Base-by-base conservation (phyloP, 2,797 vertebrate species). In the Enoplosus armatus region DNA sequence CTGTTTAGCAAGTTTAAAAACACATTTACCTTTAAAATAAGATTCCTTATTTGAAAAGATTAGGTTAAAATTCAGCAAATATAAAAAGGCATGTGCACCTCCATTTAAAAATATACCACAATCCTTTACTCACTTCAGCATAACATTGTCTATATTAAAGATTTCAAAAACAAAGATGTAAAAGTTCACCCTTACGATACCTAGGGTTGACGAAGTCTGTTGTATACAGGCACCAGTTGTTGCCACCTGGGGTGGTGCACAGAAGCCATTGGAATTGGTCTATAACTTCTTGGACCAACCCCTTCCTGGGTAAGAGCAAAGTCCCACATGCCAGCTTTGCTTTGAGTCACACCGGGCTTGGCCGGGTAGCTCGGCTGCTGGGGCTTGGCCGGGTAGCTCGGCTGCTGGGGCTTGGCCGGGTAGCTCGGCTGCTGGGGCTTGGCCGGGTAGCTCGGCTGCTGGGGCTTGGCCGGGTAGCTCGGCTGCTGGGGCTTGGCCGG, bases 261-360 rank as follows among this genome's bases (percentile, higher is more conserved):
- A 0, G 37, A 22, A 1, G 37, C 2, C 29, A 54, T 22, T 18
- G 29, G 39, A 70, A 29, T 2, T 16, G 2, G 37, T 63, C 27
- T 60, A 10, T 3, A 51, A 48, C 18, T 18, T 53, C 27, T 47
- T 53, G 39, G 29, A 7, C 6, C 1, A 29, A 29, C 45, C 5
- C 12, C 12, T 7, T 2, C 11, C 16, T 20, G 4, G 2, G 10
- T 4, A 29, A 24, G 24, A 12, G n/a, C 33, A 20, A 50, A 1
- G 5, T 65, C 53, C 63, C 60, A 79, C 47, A 65, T 56, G 2
- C 8, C 59, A 20, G 11, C 43, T 59, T 75, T 75, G 24, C 3
- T 62, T 22, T 75, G 79, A 1, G 3, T 5, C 1, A 58, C 7
- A 4, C 10, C 1, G 2, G 18, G 20, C 22, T 50, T 16, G 15